A percentile compares a stretch with the other conserved stretches of the same genome.
Evolutionary conservation across 2,113 vertebrate species (phyloP).

Genomic region (Petrocephalus zakoni): DNA sequence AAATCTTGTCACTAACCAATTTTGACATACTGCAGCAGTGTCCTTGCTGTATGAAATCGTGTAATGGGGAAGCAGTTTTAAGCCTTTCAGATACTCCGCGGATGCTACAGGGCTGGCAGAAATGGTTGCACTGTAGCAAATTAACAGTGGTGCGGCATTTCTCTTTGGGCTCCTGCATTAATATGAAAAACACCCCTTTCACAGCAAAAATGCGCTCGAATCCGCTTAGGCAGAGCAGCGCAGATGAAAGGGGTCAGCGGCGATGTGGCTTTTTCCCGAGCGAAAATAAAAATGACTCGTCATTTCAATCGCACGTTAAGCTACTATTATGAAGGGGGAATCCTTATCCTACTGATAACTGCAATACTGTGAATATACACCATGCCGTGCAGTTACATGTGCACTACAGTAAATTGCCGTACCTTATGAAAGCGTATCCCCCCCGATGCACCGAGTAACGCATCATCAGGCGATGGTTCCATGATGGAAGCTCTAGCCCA

Average conservation of each 20-base stretch:
- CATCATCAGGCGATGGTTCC: not conserved
- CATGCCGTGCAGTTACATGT: not conserved
- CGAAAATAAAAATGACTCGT: not conserved
- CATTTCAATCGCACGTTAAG: not conserved
- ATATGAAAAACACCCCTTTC: not conserved
- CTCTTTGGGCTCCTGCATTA: not conserved
- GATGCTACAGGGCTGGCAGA: not conserved
- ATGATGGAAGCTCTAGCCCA: not conserved
- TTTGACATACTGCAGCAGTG: not conserved
- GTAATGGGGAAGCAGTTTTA: not conserved
- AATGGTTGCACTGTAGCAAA: not conserved
- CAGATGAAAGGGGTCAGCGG: not conserved
- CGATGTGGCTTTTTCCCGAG: not conserved
- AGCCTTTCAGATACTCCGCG: not conserved
- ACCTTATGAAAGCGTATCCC: not conserved
- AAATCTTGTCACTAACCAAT: not conserved
- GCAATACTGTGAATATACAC: not conserved
- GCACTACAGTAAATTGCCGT: not conserved
- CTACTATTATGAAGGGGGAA: not conserved
- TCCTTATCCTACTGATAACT: not conserved
- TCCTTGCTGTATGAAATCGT: not conserved
- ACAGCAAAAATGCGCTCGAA: not conserved
- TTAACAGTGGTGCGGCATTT: not conserved
- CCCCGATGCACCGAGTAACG: not conserved
- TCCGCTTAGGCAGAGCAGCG: not conserved